Evolutionary conservation across 1,140 invertebrate genomes (phyloP).

Genomic region (Neodiprion lecontei): DNA sequence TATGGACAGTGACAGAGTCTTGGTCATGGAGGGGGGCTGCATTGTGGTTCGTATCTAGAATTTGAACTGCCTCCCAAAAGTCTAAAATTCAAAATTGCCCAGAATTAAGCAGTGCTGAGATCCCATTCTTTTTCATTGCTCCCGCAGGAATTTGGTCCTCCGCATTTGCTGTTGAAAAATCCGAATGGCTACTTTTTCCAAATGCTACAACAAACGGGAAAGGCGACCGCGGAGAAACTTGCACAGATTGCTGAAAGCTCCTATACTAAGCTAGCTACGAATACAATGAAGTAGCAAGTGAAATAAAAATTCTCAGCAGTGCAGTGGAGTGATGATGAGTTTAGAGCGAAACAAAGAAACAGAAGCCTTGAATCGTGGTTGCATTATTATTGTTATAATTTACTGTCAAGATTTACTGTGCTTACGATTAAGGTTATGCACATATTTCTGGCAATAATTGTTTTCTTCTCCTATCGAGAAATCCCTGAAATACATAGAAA

Average conservation of each 20-base stretch:
- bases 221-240: conserved; percentile 49
- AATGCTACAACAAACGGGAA: conserved; percentile 66
- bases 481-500: too few species aligned
- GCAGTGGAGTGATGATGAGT: too few species aligned
- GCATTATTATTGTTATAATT: too few species aligned
- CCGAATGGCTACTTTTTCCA: conserved; percentile 58
- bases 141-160: conserved; percentile 73
- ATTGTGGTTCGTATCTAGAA: conserved; percentile 41
- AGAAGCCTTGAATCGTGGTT: too few species aligned
- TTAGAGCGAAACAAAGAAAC: too few species aligned
- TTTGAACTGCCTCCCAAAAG: too few species aligned
- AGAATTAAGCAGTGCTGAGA: neutral
- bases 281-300: neutral
- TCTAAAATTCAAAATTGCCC: too few species aligned
- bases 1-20: conserved; percentile 67
- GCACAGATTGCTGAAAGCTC: conserved; percentile 46
- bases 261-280: neutral
- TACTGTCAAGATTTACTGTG: too few species aligned
- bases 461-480: too few species aligned
- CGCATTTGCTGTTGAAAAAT: conserved; percentile 69
- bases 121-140: neutral
- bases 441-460: too few species aligned
- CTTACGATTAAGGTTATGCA: too few species aligned
- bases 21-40: conserved; percentile 65
- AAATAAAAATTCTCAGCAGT: too few species aligned